phyloP scores from a whole-genome alignment of 2,113 vertebrate genomes.

The Ahaetulla prasina region DNA sequence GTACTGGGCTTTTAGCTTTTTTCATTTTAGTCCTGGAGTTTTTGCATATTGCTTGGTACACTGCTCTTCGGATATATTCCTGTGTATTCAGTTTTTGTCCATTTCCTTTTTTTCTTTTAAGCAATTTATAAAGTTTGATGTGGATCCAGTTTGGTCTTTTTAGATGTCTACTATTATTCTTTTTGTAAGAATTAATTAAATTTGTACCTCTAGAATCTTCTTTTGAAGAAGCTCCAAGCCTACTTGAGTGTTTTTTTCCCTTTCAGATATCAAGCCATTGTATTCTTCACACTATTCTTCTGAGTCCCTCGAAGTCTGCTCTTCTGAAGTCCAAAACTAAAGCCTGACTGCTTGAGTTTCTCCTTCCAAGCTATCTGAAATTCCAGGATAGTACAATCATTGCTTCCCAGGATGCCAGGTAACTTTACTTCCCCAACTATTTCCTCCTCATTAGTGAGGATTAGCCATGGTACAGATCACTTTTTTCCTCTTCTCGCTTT shows the following conservation, averaged over 20 bases:
- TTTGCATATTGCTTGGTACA: background rate
- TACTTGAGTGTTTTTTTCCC: background rate
- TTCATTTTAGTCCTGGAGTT: background rate
- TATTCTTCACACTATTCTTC: background rate
- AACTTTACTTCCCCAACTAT: background rate
- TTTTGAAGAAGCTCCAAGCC: background rate
- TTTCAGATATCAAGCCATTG: background rate
- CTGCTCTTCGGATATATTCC: background rate
- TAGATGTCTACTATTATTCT: background rate
- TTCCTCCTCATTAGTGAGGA: background rate
- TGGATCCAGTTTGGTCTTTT: background rate
- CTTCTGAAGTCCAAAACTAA: background rate
- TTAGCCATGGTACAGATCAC: background rate
- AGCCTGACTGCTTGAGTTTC: background rate
- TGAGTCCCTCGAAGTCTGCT: background rate
- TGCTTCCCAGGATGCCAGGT: background rate
- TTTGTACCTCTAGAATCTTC: background rate
- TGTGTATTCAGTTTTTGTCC: background rate
- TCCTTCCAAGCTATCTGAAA: background rate
- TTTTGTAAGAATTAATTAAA: background rate
- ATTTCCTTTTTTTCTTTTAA: background rate
- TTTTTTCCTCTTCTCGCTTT: background rate
- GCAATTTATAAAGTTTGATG: background rate
- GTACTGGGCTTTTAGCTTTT: background rate
- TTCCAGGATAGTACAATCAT: background rate